These are phyloP conservation scores for Philaenus spumarius DNA, from an alignment of 1,140 invertebrate genomes.

Conservation along the genomic window DNA sequence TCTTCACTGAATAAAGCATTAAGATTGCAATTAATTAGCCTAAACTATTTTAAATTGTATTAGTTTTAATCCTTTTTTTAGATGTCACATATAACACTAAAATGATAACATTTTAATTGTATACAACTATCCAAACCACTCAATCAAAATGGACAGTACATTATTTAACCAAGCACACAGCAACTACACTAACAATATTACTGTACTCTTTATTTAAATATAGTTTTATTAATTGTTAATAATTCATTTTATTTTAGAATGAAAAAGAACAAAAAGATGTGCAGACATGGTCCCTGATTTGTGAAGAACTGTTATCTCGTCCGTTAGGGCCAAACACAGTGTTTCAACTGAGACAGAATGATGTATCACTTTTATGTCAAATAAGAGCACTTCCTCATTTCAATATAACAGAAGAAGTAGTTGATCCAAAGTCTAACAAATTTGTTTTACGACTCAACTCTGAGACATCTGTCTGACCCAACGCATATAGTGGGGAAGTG, in stretches of 20 bases:
- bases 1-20: too few species aligned
- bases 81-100: too few species aligned
- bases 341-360: slow-evolving; percentile 90
- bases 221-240: too few species aligned
- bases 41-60: too few species aligned
- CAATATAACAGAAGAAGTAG: slow-evolving; percentile 88
- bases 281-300: slow-evolving; percentile 90
- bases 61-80: too few species aligned
- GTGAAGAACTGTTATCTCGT: slow-evolving; percentile 80
- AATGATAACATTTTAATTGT: too few species aligned
- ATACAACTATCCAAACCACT: too few species aligned
- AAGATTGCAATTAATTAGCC: too few species aligned
- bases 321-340: slow-evolving; percentile 70
- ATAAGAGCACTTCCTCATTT: slow-evolving; percentile 85
- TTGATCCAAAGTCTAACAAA: slow-evolving; percentile 92
- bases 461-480: slow-evolving; percentile 86
- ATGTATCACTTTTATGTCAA: slow-evolving; percentile 83
- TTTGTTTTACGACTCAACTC: slow-evolving; percentile 92
- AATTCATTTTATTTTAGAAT: slow-evolving; percentile 45
- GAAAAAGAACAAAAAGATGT: slow-evolving; percentile 67
- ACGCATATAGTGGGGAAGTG: slow-evolving; percentile 8
- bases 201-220: too few species aligned
- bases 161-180: too few species aligned
- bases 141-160: too few species aligned
- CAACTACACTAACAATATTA: too few species aligned